Percentiles rank a stretch among this genome's conserved stretches.
phyloP scores from a whole-genome alignment of 2,797 vertebrate genomes.

The Melanotaenia nigrans region DNA sequence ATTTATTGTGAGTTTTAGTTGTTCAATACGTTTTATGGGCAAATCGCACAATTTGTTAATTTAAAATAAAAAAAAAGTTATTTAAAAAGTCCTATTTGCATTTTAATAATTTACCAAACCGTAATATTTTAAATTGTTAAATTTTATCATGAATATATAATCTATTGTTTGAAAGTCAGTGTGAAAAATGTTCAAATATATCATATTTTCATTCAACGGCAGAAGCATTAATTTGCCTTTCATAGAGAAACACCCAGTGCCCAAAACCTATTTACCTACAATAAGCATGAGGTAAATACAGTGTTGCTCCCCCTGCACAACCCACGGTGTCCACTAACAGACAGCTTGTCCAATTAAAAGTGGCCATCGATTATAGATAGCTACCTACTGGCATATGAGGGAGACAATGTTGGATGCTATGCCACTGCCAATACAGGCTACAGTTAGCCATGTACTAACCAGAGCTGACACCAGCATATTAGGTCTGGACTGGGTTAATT shows the following conservation, averaged over 20 bases:
- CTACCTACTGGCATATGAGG: conserved; percentile 78
- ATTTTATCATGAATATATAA: conserved; percentile 1
- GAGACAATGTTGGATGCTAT: conserved; percentile 82
- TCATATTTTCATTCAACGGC: conserved; percentile 45
- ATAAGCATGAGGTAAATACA: conserved; percentile 57
- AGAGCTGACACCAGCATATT: conserved; percentile 95
- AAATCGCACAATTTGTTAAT: not conserved
- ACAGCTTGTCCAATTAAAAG: conserved; percentile 80
- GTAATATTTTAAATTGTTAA: conserved; percentile 11
- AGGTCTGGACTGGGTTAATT: conserved; percentile 96
- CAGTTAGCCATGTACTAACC: conserved; percentile 89
- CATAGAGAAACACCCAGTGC: conserved; percentile 19
- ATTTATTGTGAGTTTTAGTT: not conserved
- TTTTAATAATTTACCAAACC: conserved; percentile 4
- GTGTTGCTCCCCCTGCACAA: conserved; percentile 26
- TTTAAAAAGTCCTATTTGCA: not conserved
- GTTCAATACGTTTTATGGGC: not conserved
- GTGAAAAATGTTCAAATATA: conserved; percentile 36
- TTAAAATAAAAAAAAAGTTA: not conserved
- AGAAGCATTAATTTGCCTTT: conserved; percentile 46
- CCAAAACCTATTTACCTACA: conserved; percentile 43
- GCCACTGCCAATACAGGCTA: conserved; percentile 86
- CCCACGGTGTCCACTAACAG: conserved; percentile 65
- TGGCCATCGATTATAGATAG: conserved; percentile 83
- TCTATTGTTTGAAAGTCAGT: conserved; percentile 16